A percentile compares a stretch with the other conserved stretches of the same genome.
Evolutionary conservation across 2,797 vertebrate species (phyloP).

Genomic region (Peromyscus melanophrys): DNA sequence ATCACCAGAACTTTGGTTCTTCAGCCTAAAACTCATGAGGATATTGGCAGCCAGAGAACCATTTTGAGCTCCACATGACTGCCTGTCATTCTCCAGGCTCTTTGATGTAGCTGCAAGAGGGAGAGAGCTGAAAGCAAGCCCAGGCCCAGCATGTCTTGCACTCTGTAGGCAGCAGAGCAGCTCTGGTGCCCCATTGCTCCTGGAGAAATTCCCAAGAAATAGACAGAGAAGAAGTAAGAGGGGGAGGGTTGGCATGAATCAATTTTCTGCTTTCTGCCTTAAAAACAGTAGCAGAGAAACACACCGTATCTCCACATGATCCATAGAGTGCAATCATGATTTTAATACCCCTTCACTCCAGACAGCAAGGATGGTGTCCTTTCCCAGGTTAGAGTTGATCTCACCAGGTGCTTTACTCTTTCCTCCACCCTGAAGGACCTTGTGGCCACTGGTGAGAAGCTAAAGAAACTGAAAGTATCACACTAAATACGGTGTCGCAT

Average conservation of each 20-base stretch:
- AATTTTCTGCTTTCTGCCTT: neutral
- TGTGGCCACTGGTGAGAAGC: neutral
- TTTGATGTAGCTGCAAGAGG: slow-evolving; percentile 20
- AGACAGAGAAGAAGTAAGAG: neutral
- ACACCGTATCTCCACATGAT: neutral
- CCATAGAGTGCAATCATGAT: neutral
- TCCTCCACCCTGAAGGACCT: neutral
- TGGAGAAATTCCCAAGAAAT: slow-evolving; percentile 51
- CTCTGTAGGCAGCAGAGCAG: neutral
- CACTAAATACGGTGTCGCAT: neutral
- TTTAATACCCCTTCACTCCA: slow-evolving; percentile 3
- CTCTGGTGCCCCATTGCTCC: neutral
- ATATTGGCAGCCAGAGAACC: slow-evolving; percentile 69
- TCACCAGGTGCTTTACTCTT: neutral
- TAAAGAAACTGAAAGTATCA: neutral
- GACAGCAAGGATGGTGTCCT: neutral
- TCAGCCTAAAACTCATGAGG: slow-evolving; percentile 36
- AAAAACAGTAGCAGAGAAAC: neutral
- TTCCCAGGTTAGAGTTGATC: neutral
- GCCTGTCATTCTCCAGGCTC: neutral
- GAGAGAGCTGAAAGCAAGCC: neutral
- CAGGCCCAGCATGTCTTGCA: neutral
- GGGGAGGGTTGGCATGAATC: neutral
- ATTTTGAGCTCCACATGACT: slow-evolving; percentile 39
- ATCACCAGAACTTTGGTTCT: slow-evolving; percentile 59